Base-by-base conservation (phyloP, 2,888 invertebrate genomes). In the Augiades crinisus region DNA sequence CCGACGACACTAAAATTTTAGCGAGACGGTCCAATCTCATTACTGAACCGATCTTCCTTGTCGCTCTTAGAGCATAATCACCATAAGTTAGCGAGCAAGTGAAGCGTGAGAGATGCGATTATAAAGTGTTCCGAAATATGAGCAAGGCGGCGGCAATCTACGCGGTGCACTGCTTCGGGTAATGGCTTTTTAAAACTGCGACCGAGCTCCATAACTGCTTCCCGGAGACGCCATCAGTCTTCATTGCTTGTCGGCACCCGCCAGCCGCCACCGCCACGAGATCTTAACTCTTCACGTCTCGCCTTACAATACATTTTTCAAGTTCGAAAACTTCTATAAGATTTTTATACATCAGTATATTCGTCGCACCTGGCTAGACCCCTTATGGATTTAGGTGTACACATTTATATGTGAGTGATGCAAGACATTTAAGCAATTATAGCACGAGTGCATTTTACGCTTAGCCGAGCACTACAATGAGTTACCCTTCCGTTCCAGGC, bases 161-260 rank as follows among this genome's bases (percentile, higher is more conserved):
- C 78, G 82, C 77, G 82, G 78, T 85, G 85, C 87, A 86, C 69
- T 77, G 83, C 84, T 77, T 72, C 81, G 78, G 77, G 84, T 89
- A 89, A 89, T 88, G 85, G 88, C 85, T 86, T 89, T 89, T 89
- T 89, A 87, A 89, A 88, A 86, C 87, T 88, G 83, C 90, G 90
- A 89, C 87, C 86, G 83, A 83, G 90, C 86, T 89, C 89, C 87
- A 82, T 86, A 85, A 84, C 85, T 80, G 83, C 86, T 88, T 84
- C 74, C 74, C 79, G 81, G 82, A 84, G 83, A 86, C 81, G 86
- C 84, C 86, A 87, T 89, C 87, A 87, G 81, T 88, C 88, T 87
- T 86, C 89, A 90, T 90, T 91, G 90, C 85, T 86, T 90, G 90
- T 90, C 90, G 85, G 77, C 90, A 78, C 84, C 78, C 77, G 77